phyloP scores from a whole-genome alignment of 2,797 vertebrate species.

The Vultur gryphus region DNA sequence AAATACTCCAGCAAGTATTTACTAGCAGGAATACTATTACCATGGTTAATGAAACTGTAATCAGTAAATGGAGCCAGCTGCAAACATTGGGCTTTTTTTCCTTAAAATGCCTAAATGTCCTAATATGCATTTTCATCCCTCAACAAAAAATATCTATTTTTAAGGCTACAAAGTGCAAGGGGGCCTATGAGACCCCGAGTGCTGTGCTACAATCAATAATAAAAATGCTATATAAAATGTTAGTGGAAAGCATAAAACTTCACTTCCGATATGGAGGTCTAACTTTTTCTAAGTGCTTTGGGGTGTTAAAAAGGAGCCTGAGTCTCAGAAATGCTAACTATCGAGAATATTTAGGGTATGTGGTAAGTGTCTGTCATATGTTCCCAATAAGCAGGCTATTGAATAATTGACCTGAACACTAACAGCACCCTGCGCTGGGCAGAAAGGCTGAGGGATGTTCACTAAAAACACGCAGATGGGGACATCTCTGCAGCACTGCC shows the following conservation, averaged over 20 bases:
- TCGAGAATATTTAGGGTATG: background rate
- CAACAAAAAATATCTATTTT: conserved; percentile 4
- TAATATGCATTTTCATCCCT: background rate
- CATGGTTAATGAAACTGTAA: conserved; percentile 38
- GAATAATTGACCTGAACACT: background rate
- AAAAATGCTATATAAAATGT: conserved; percentile 6
- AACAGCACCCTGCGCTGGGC: background rate
- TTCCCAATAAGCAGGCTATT: background rate
- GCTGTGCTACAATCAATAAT: background rate
- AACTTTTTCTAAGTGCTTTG: background rate
- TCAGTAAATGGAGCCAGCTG: conserved; percentile 44
- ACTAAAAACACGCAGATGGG: background rate
- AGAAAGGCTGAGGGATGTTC: background rate
- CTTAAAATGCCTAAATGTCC: background rate
- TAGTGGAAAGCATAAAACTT: background rate
- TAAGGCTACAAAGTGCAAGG: conserved; percentile 2
- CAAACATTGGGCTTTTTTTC: background rate
- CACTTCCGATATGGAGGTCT: background rate
- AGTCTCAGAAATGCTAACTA: background rate
- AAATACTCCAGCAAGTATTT: conserved; percentile 53
- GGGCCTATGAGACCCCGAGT: background rate
- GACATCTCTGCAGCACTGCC: background rate
- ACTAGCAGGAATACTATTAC: conserved; percentile 50
- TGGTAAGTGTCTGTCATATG: background rate
- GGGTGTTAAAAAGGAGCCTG: conserved; percentile 16